phyloP scores from a whole-genome alignment of 37 sponge, comb jelly and placozoan genomes.

The Diacarnus erythraeanus region DNA sequence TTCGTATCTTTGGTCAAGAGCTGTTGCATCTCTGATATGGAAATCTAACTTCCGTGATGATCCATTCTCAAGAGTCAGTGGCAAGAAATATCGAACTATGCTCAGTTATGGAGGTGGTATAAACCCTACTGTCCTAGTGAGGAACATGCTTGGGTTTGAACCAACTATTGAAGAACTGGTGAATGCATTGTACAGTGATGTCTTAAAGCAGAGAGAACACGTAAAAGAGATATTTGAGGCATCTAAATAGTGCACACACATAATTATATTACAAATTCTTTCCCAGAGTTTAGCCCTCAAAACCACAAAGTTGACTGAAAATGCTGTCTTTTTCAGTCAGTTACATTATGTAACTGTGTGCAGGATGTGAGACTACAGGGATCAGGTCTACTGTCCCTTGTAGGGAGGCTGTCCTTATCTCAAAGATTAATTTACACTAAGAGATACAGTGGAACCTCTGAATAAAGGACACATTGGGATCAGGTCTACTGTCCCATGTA shows the following conservation, averaged over 20 bases:
- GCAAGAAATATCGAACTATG: slow-evolving; percentile 55
- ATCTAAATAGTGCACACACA: background rate
- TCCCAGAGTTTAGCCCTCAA: too few species aligned
- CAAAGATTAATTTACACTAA: too few species aligned
- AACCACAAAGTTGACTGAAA: too few species aligned
- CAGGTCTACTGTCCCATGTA: too few species aligned
- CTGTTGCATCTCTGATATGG: slow-evolving; percentile 88
- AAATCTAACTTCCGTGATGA: slow-evolving; percentile 65
- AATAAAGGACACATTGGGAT: too few species aligned
- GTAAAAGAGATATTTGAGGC: background rate
- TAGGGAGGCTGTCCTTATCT: too few species aligned
- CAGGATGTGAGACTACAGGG: too few species aligned
- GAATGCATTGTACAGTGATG: slow-evolving; percentile 28
- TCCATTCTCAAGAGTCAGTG: slow-evolving; percentile 73
- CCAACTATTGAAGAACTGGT: slow-evolving; percentile 74
- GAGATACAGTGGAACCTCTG: too few species aligned
- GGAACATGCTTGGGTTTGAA: slow-evolving; percentile 67
- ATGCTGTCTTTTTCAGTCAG: too few species aligned
- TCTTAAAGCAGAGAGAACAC: slow-evolving; percentile 6
- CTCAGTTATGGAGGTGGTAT: slow-evolving; percentile 70
- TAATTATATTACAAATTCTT: background rate
- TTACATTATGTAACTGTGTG: too few species aligned
- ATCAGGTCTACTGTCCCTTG: too few species aligned
- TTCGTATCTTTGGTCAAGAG: slow-evolving; percentile 89
- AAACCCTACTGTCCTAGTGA: slow-evolving; percentile 53